Conservation (phyloP, 2,888 invertebrate species). For the Noctua janthe region DNA sequence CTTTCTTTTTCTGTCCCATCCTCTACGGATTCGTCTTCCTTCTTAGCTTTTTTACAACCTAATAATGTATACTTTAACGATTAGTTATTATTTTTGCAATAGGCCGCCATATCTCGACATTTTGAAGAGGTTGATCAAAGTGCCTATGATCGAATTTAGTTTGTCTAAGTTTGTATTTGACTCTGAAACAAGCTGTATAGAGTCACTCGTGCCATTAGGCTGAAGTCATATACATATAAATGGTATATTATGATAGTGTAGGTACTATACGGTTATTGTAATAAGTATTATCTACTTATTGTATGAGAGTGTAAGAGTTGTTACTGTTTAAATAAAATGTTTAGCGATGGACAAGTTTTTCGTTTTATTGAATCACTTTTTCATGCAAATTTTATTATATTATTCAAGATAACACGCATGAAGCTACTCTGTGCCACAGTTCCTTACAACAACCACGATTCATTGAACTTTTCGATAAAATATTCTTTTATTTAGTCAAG, state of each 20-base stretch:
- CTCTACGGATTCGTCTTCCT: conserved; percentile 35
- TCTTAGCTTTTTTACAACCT: conserved; percentile 51
- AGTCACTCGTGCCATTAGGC: conserved; percentile 81
- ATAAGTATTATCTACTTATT: conserved; percentile 87
- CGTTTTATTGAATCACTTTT: conserved; percentile 41
- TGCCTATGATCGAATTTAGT: conserved; percentile 77
- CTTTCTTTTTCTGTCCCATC: conserved; percentile 50
- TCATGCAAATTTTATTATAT: background rate
- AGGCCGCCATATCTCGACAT: conserved; percentile 41
- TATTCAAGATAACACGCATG: background rate
- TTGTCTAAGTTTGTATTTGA: conserved; percentile 61
- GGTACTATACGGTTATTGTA: conserved; percentile 69
- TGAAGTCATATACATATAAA: conserved; percentile 76
- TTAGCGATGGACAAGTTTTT: conserved; percentile 71
- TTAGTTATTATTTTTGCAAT: conserved; percentile 51
- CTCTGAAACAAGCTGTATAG: conserved; percentile 53
- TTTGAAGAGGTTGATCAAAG: conserved; percentile 62
- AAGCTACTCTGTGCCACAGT: background rate
- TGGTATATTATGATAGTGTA: conserved; percentile 53
- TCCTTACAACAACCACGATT: background rate
- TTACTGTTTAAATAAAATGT: conserved; percentile 85
- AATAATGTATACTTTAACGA: conserved; percentile 46
- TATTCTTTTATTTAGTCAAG: too few relatives aligned
- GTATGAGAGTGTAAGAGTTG: conserved; percentile 82
- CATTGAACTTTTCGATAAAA: background rate